These are phyloP conservation scores for Anolis sagrei DNA, from an alignment of 2,113 vertebrate species.

Conservation along the genomic window DNA sequence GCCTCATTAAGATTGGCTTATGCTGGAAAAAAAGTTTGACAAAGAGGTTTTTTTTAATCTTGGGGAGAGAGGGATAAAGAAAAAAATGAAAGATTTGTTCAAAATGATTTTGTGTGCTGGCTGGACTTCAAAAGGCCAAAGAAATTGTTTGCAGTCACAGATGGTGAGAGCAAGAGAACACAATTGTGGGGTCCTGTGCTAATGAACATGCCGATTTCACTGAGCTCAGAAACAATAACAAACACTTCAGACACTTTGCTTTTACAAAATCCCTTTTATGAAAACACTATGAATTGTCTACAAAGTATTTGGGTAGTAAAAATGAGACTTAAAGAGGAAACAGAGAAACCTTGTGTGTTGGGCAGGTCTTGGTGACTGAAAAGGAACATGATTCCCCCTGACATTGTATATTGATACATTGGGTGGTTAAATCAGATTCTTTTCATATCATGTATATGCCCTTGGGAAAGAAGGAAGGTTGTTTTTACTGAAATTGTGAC, in stretches of 20 bases:
- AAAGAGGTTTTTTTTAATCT: neutral
- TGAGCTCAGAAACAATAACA: constrained; percentile 61
- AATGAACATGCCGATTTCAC: constrained; percentile 59
- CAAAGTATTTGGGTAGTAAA: neutral
- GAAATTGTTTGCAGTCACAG: constrained; percentile 72
- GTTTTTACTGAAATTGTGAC: neutral
- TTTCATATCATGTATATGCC: neutral
- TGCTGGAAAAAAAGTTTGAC: constrained; percentile 10
- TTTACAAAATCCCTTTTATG: constrained; percentile 29
- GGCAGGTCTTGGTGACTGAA: neutral
- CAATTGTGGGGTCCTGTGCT: constrained; percentile 41
- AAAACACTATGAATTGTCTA: constrained; percentile 13
- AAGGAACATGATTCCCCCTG: neutral
- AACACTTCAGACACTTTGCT: constrained; percentile 32
- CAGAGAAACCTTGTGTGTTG: neutral
- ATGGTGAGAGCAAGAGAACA: constrained; percentile 61
- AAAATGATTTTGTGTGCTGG: constrained; percentile 55
- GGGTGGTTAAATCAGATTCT: neutral
- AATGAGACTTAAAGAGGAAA: constrained; percentile 1
- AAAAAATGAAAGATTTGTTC: constrained; percentile 57
- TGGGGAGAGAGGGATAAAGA: constrained; percentile 34
- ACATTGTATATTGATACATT: neutral
- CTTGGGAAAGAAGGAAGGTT: neutral
- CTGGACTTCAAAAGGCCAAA: constrained; percentile 63
- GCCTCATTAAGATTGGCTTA: constrained; percentile 61